Base-by-base conservation (phyloP, 2,888 invertebrate species). In the Calliphora vomitoria region DNA sequence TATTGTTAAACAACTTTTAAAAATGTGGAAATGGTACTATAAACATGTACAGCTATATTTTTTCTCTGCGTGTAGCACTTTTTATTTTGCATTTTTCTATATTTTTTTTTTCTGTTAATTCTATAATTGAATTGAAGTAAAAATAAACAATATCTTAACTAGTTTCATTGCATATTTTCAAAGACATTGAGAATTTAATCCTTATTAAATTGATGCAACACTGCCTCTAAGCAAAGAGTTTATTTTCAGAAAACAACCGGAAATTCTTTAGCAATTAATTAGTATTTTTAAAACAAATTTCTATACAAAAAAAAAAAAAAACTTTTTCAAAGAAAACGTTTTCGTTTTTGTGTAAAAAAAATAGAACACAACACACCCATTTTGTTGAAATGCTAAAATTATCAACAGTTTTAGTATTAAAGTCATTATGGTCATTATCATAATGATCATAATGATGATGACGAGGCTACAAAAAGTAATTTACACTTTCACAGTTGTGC, bases 211-310 rank as follows among this genome's bases (percentile, higher is more conserved):
- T n/a, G n/a, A n/a, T n/a, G n/a, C n/a, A n/a, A n/a, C n/a, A n/a
- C n/a, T n/a, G n/a, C n/a, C n/a, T n/a, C n/a, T n/a, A n/a, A n/a
- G n/a, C n/a, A n/a, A n/a, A n/a, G n/a, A n/a, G n/a, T n/a, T n/a
- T 8, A 11, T 38, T 74, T 74, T 44, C 5, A 18, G n/a, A 35
- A 75, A 55, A n/a, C 50, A 76, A 64, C 18, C 69, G 50, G 60
- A 80, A 69, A 47, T 71, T 60, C 47, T 71, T 50, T 1, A n/a
- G 15, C 20, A 38, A 60, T 47, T 44, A 69, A 68, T 38, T 41
- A 35, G 1, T 5, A 55, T 76, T 53, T 76, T n/a, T n/a, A 11
- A 20, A 13, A 10, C 25, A n/a, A 41, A 64, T 31, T 62, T 62
- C 3, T 10, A 58, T 1, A 11, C 4, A 58, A 25, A 25, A 25